These are phyloP conservation scores for Phoeniculus purpureus DNA, from an alignment of 2,797 vertebrate genomes.

Conservation along the genomic window DNA sequence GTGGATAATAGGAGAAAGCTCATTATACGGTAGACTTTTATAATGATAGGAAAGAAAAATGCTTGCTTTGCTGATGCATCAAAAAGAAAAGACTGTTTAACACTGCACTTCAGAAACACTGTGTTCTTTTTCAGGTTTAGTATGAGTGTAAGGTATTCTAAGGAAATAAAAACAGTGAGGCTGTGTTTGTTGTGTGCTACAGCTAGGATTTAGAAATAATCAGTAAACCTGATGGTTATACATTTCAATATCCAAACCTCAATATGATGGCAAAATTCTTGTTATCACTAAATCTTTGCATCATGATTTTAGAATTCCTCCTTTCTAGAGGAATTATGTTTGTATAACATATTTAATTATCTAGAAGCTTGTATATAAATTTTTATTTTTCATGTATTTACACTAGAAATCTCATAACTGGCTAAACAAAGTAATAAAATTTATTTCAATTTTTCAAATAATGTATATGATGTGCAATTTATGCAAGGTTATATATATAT, in stretches of 20 bases:
- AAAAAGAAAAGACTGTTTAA: neutral
- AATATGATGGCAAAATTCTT: neutral
- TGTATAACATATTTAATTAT: neutral
- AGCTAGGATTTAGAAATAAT: neutral
- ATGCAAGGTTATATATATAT: neutral
- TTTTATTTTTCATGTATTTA: neutral
- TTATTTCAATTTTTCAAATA: neutral
- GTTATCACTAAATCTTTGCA: neutral
- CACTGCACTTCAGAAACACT: neutral
- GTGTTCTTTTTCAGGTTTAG: neutral
- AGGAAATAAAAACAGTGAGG: neutral
- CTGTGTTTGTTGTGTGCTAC: neutral
- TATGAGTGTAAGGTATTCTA: neutral
- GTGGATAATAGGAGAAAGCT: neutral
- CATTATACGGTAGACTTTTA: neutral
- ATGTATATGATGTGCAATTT: neutral
- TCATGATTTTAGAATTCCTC: neutral
- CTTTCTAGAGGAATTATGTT: too few relatives aligned
- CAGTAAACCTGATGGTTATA: neutral
- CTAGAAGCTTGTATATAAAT: neutral
- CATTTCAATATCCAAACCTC: neutral
- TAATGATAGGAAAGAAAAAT: neutral
- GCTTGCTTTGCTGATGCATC: neutral
- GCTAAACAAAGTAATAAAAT: neutral
- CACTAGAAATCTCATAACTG: neutral